These are phyloP conservation scores for Hyposoter didymator DNA, from an alignment of 2,888 invertebrate genomes.

Conservation along the genomic window DNA sequence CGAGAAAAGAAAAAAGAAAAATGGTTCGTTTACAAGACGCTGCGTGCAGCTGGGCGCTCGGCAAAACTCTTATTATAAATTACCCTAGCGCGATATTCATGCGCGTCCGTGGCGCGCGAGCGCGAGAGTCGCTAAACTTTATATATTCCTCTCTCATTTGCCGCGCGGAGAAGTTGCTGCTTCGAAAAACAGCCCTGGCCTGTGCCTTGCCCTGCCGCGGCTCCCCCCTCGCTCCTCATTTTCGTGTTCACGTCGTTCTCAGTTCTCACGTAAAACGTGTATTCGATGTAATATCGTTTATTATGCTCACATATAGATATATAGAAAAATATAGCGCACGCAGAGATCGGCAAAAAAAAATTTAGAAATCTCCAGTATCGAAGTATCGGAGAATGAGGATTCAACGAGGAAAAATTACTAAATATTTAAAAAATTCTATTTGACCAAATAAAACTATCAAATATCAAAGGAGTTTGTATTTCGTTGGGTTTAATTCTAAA, in stretches of 20 bases:
- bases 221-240: not conserved
- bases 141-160: conserved; percentile 10
- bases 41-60: conserved; percentile 54
- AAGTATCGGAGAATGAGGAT: too few relatives aligned
- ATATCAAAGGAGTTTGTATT: too few relatives aligned
- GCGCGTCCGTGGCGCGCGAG: conserved; percentile 6
- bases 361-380: too few relatives aligned
- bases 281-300: conserved; percentile 31
- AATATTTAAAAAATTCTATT: too few relatives aligned
- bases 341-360: too few relatives aligned
- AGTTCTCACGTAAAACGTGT: conserved; percentile 17
- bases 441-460: too few relatives aligned
- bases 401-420: too few relatives aligned
- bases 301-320: not conserved
- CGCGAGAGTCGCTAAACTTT: conserved; percentile 36
- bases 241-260: conserved; percentile 24
- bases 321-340: conserved; percentile 6
- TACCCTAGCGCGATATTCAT: conserved; percentile 52
- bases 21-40: conserved; percentile 26
- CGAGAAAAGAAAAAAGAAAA: not conserved
- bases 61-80: conserved; percentile 51
- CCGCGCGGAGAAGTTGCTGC: conserved; percentile 14
- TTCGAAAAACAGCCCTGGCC: not conserved
- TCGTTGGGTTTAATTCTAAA: too few relatives aligned
- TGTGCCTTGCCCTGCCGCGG: not conserved